Evolutionary conservation across 2,888 invertebrate species (phyloP).

Genomic region (Allophyes oxyacanthae): DNA sequence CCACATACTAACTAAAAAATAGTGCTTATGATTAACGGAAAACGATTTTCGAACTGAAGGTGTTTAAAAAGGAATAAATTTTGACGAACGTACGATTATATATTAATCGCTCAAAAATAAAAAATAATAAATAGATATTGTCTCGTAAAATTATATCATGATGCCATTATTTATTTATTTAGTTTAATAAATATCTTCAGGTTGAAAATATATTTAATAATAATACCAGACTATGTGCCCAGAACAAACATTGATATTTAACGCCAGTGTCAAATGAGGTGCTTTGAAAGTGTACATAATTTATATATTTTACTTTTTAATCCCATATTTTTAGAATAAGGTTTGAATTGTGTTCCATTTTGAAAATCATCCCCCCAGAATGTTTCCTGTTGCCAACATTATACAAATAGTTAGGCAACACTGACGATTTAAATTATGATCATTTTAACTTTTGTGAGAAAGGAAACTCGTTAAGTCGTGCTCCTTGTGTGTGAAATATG

Average conservation of each 20-base stretch:
- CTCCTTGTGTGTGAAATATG: slow-evolving; percentile 50
- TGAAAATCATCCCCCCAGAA: slow-evolving; percentile 44
- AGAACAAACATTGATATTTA: slow-evolving; percentile 76
- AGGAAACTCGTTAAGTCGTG: slow-evolving; percentile 33
- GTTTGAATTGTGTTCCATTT: slow-evolving; percentile 64
- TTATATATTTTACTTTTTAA: slow-evolving; percentile 74
- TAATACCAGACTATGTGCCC: slow-evolving; percentile 57
- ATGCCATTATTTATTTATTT: slow-evolving; percentile 2
- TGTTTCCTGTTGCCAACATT: slow-evolving; percentile 59
- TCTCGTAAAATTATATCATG: slow-evolving; percentile 20
- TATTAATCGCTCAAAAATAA: slow-evolving; percentile 17
- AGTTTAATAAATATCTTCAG: slow-evolving; percentile 33
- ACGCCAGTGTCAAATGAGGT: slow-evolving; percentile 83
- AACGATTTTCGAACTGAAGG: slow-evolving; percentile 61
- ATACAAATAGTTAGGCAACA: slow-evolving; percentile 52
- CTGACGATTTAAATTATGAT: slow-evolving; percentile 57
- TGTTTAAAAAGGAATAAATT: slow-evolving; percentile 21
- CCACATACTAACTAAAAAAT: slow-evolving; percentile 74
- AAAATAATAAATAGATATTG: neutral
- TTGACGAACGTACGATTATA: slow-evolving; percentile 9
- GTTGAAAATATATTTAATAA: slow-evolving; percentile 20
- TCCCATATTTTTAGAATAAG: slow-evolving; percentile 74
- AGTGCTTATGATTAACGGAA: slow-evolving; percentile 69
- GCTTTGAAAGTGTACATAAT: slow-evolving; percentile 82
- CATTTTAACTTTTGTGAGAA: slow-evolving; percentile 47